phyloP scores from a whole-genome alignment of 2,113 vertebrate genomes.

The Sapayoa aenigma region DNA sequence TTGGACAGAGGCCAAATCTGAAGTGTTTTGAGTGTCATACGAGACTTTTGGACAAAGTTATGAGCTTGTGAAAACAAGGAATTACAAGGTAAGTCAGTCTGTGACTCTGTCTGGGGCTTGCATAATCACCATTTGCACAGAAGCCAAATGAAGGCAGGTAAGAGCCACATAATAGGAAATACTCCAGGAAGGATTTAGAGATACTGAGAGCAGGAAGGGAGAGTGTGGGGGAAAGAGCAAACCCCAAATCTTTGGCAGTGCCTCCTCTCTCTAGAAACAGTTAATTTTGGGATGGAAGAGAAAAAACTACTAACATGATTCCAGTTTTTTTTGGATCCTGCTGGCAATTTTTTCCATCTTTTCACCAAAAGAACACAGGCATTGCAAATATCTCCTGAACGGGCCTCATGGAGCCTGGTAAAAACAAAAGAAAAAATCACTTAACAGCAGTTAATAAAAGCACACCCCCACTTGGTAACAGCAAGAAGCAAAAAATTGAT shows the following conservation, averaged over 20 bases:
- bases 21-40: neutral
- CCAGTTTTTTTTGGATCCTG: conserved; percentile 98
- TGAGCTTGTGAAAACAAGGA: conserved; percentile 2
- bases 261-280: neutral
- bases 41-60: conserved; percentile 2
- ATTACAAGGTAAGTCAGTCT: neutral
- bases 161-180: neutral
- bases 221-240: neutral
- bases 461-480: neutral
- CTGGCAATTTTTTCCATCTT: conserved; percentile 96
- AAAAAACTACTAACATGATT: conserved; percentile 86
- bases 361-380: conserved; percentile 97
- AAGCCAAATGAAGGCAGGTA: neutral
- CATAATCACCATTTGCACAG: neutral
- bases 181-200: neutral
- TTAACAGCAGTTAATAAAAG: neutral
- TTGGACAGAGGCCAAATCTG: neutral
- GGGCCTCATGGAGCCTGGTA: conserved; percentile 87
- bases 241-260: neutral
- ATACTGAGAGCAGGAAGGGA: neutral
- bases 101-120: neutral
- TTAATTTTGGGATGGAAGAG: neutral
- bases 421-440: neutral
- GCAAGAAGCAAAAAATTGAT: neutral
- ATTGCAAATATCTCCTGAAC: conserved; percentile 98